phyloP scores from a whole-genome alignment of 2,113 vertebrate genomes.

The Bettongia penicillata region DNA sequence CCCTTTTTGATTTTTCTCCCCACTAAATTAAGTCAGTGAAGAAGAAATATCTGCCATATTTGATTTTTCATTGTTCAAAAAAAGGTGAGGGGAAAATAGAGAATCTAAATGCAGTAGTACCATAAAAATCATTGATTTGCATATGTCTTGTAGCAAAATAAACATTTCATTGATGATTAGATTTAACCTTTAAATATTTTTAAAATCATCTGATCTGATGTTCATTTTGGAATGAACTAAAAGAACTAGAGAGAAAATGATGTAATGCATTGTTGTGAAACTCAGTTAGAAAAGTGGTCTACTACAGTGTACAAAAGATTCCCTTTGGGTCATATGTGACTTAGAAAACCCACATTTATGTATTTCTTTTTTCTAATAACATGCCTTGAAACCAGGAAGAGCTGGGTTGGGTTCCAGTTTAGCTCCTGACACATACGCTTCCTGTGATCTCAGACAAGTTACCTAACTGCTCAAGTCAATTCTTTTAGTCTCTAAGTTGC shows the following conservation, averaged over 20 bases:
- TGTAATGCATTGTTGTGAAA: neutral
- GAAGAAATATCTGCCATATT: neutral
- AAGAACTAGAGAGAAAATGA: neutral
- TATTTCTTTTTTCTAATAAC: neutral
- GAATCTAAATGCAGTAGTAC: neutral
- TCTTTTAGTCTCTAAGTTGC: neutral
- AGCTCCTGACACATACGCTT: neutral
- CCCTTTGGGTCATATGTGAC: neutral
- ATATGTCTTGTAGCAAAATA: neutral
- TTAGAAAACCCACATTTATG: neutral
- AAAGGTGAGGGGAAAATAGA: neutral
- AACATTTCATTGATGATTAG: neutral
- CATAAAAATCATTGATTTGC: neutral
- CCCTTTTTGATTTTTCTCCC: neutral
- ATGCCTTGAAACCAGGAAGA: neutral
- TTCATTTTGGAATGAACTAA: neutral
- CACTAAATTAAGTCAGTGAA: neutral
- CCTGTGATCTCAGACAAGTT: neutral
- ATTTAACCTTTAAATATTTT: neutral
- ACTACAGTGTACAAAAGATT: neutral
- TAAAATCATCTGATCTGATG: neutral
- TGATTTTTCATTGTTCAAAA: neutral
- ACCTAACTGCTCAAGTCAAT: neutral
- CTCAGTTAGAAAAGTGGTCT: neutral
- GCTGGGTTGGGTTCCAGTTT: neutral